Base-by-base conservation (phyloP, 2,797 vertebrate genomes). In the Siniperca obscura region DNA sequence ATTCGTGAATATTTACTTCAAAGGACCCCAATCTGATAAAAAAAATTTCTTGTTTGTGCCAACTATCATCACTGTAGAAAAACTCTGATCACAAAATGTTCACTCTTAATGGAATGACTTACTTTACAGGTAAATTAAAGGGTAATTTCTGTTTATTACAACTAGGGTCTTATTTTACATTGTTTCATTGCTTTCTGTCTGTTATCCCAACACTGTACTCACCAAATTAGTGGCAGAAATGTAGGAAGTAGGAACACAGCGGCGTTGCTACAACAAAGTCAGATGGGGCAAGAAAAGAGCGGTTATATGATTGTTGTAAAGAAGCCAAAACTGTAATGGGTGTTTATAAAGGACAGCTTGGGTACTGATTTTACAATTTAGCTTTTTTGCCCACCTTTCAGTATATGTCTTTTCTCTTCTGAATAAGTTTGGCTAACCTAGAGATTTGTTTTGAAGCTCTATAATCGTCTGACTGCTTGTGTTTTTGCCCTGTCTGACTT, bases 1-100 rank as follows among this genome's bases (percentile, higher is more conserved):
- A 52, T 62, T 59, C 61, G 14, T 71, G 6, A n/a, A 17, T 30
- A 57, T 60, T 74, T 82, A 55, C 68, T 71, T 44, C 25, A 52
- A 73, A 7, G 17, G 64, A 74, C 17, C n/a, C 66, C 11, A 53
- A 4, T 74, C 34, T 68, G 36, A 72, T 64, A 17, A 27, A 27
- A 27, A 40, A 59, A 59, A 56, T n/a, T 5, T 22, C 53, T 50
- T 65, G n/a, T 56, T 57, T 30, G 19, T 66, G 57, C 42, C 42
- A 73, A 21, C 34, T 59, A 2, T 60, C 17, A 40, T 65, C 27
- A 42, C 22, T 61, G 3, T 27, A 59, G 21, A 56, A 62, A 61
- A 68, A 36, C 25, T 69, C 22, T 12, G 34, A 69, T 69, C 16
- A 40, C 27, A 21, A 70, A 50, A 38, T 34, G 55, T 55, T 68